phyloP scores from a whole-genome alignment of 2,113 vertebrate genomes.

The Chlamydotis undulata region DNA sequence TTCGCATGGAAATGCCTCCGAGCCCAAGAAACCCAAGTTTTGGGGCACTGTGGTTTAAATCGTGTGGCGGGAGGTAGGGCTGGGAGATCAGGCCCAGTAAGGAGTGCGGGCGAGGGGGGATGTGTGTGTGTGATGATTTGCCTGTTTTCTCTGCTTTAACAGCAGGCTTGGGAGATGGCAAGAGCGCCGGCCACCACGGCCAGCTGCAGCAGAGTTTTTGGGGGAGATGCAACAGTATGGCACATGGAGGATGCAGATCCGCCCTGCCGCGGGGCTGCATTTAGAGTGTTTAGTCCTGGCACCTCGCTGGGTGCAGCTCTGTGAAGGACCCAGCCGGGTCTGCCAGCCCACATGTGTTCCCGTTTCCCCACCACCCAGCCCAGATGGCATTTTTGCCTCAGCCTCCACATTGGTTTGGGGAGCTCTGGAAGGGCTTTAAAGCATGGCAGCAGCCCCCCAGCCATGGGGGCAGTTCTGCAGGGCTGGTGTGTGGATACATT shows the following conservation, averaged over 20 bases:
- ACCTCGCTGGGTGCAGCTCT: background rate
- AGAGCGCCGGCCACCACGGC: background rate
- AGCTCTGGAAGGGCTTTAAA: background rate
- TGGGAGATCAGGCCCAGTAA: background rate
- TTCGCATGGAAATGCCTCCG: background rate
- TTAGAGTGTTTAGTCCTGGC: background rate
- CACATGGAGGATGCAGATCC: background rate
- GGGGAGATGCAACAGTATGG: accelerated
- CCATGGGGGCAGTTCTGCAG: background rate
- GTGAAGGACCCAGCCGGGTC: background rate
- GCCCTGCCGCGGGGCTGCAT: accelerated
- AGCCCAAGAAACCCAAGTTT: background rate
- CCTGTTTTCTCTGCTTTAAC: background rate
- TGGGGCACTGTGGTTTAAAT: background rate
- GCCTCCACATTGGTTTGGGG: background rate
- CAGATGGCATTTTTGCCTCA: background rate
- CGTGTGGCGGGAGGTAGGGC: accelerated
- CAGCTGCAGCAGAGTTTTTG: background rate
- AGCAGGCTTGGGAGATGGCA: background rate
- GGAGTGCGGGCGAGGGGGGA: background rate
- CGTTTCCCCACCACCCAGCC: background rate
- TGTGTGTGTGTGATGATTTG: background rate
- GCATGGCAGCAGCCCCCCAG: accelerated
- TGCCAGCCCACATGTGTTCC: background rate
- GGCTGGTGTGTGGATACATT: background rate